These are phyloP conservation scores for Scytalopus superciliaris DNA, from an alignment of 2,113 vertebrate species.

Conservation along the genomic window DNA sequence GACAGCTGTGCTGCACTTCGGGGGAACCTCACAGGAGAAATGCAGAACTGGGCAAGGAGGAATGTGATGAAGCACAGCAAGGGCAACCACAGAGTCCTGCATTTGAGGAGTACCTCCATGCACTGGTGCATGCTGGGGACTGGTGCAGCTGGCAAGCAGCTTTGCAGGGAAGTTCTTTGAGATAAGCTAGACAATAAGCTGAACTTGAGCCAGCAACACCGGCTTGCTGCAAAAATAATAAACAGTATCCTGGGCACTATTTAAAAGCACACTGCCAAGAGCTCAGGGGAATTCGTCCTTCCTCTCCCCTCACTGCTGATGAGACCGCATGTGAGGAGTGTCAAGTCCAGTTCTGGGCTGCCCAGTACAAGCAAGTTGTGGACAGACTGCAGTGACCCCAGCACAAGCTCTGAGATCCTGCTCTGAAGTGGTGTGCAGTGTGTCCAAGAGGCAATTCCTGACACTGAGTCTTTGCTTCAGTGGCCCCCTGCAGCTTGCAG, in stretches of 20 bases:
- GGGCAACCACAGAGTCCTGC: not conserved
- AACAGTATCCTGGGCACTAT: not conserved
- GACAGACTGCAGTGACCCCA: not conserved
- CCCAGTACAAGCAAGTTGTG: not conserved
- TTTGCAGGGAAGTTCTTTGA: not conserved
- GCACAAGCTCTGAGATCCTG: not conserved
- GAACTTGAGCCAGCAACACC: not conserved
- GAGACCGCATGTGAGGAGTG: not conserved
- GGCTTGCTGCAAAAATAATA: not conserved
- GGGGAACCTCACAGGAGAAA: not conserved
- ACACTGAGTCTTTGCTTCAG: not conserved
- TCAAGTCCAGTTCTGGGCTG: not conserved
- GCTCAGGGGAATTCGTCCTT: rapidly evolving
- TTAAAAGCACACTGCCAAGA: not conserved
- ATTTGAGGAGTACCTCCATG: not conserved
- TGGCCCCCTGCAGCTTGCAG: rapidly evolving
- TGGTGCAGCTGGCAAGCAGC: not conserved
- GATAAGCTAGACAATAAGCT: not conserved
- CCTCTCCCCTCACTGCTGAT: not conserved
- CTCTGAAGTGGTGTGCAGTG: not conserved
- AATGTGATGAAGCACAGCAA: not conserved
- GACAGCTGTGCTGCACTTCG: rapidly evolving
- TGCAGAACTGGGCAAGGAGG: not conserved
- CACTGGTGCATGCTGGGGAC: rapidly evolving
- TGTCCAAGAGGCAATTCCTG: not conserved